These are phyloP conservation scores for Drosophila subquinaria DNA, from an alignment of 2,888 invertebrate genomes.

Conservation along the genomic window DNA sequence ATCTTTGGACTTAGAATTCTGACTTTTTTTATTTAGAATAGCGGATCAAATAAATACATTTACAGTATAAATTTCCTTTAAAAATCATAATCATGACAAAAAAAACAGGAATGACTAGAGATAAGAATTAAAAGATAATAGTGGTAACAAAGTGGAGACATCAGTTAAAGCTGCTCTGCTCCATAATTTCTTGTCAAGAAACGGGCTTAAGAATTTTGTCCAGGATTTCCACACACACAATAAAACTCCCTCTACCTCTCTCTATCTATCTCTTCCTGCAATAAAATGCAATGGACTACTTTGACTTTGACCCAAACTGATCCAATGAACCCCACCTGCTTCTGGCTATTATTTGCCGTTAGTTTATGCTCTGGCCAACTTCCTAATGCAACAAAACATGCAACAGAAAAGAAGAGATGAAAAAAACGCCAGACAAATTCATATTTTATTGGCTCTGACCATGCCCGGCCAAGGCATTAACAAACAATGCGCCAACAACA, in stretches of 20 bases:
- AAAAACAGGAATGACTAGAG: no score
- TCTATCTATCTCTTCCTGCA: background rate
- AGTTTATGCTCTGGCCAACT: slow-evolving; percentile 50
- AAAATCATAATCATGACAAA: no score
- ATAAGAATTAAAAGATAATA: no score
- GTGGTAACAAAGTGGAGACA: no score
- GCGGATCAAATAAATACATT: no score
- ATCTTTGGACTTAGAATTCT: no score
- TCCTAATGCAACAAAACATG: slow-evolving; percentile 44
- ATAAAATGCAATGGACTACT: slow-evolving; percentile 43
- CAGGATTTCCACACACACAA: background rate
- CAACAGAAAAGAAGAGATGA: slow-evolving; percentile 6
- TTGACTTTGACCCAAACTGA: slow-evolving; percentile 59
- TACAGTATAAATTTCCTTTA: no score
- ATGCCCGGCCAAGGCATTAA: slow-evolving; percentile 68
- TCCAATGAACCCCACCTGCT: slow-evolving; percentile 70
- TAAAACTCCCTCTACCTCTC: background rate
- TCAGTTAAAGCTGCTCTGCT: no score
- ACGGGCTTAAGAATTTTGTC: no score
- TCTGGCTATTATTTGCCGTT: slow-evolving; percentile 62
- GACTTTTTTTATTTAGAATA: no score
- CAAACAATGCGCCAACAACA: slow-evolving; percentile 69
- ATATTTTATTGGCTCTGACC: slow-evolving; percentile 80
- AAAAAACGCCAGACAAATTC: slow-evolving; percentile 67
- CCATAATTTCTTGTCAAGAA: no score